Conservation (phyloP, 2,797 vertebrate species). For the Chelon auratus region DNA sequence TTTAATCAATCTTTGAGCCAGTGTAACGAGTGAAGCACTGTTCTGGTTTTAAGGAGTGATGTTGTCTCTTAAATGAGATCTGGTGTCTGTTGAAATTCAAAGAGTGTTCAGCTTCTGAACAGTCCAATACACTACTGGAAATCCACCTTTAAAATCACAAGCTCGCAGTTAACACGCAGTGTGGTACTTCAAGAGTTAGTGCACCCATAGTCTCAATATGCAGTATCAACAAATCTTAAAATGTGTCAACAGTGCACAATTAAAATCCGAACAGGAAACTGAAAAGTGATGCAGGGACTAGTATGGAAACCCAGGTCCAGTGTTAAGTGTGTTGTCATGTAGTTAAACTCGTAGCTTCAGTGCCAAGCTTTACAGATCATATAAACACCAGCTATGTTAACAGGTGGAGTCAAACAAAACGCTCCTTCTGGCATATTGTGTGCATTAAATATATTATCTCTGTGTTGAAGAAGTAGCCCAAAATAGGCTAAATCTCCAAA, state of each 20-base stretch:
- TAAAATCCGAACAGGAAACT: slow-evolving; percentile 21
- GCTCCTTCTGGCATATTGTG: neutral
- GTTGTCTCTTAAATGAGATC: neutral
- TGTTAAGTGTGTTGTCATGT: neutral
- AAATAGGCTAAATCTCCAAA: neutral
- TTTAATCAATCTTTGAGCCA: neutral
- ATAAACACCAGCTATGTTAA: neutral
- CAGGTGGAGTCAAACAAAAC: neutral
- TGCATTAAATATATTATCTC: slow-evolving; percentile 15
- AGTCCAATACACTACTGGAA: neutral
- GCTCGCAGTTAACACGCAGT: neutral
- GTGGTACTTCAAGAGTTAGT: neutral
- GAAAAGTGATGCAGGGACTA: neutral
- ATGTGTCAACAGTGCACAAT: neutral
- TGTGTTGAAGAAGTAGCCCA: slow-evolving; percentile 26
- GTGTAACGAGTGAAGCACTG: neutral
- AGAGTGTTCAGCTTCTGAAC: neutral
- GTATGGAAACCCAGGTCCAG: neutral
- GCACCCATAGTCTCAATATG: neutral
- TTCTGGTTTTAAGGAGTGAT: neutral
- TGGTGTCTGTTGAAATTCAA: too few relatives aligned
- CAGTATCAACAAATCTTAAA: slow-evolving; percentile 3
- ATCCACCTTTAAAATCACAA: neutral
- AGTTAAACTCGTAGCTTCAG: neutral
- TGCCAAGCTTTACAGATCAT: neutral